A percentile compares a stretch with the other conserved stretches of the same genome.
These are phyloP conservation scores for Heliconius eleuchia DNA, from an alignment of 1,140 invertebrate genomes.

Conservation along the genomic window DNA sequence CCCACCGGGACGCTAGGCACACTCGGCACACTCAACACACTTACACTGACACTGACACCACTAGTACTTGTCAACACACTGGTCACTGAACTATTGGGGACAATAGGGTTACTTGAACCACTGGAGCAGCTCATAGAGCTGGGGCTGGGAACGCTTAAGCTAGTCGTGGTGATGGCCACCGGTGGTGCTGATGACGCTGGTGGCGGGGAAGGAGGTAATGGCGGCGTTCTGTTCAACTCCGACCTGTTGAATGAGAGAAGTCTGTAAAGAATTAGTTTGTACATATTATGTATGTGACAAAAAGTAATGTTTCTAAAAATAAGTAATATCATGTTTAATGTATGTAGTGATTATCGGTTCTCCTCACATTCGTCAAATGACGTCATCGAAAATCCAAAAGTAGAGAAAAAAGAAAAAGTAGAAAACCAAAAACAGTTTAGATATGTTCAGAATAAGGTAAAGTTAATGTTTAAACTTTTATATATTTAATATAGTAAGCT, in stretches of 20 bases:
- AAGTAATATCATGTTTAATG: no score
- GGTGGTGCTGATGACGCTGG: slow-evolving; percentile 64
- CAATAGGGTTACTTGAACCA: slow-evolving; percentile 9
- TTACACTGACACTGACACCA: slow-evolving; percentile 20
- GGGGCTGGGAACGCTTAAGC: slow-evolving; percentile 11
- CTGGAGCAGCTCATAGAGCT: slow-evolving; percentile 14
- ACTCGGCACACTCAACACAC: slow-evolving; percentile 23
- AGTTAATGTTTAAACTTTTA: no score
- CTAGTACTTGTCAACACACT: slow-evolving; percentile 32
- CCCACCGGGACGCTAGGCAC: slow-evolving; percentile 29
- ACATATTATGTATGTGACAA: no score
- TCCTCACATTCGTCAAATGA: no score
- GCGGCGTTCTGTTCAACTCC: slow-evolving; percentile 62
- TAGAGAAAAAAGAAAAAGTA: no score
- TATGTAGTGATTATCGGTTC: no score
- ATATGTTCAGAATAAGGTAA: no score
- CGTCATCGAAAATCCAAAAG: no score
- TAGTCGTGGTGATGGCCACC: slow-evolving; percentile 27
- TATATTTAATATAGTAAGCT: no score
- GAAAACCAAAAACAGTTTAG: no score
- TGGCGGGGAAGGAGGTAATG: slow-evolving; percentile 62
- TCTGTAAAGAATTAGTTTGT: no score
- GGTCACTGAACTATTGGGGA: slow-evolving; percentile 22
- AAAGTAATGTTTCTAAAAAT: no score
- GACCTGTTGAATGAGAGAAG: slow-evolving; percentile 46